Evolutionary conservation across 2,797 vertebrate genomes (phyloP).

Genomic region (Cichlasoma orientale): DNA sequence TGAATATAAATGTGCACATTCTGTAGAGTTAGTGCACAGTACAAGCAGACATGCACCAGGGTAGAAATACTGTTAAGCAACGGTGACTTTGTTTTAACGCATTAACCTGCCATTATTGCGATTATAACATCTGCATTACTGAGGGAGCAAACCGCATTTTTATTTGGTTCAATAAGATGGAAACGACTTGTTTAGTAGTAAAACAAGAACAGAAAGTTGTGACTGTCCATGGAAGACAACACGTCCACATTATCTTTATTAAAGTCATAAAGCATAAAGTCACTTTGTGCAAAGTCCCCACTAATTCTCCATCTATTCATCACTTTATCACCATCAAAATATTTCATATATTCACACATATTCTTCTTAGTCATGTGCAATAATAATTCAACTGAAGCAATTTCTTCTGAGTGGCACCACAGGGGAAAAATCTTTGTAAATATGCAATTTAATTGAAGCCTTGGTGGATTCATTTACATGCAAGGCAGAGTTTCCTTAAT

Average conservation of each 20-base stretch:
- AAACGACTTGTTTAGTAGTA: not conserved
- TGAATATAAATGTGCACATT: slow-evolving; percentile 67
- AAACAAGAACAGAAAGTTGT: not conserved
- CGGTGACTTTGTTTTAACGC: slow-evolving; percentile 5
- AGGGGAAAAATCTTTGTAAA: slow-evolving; percentile 24
- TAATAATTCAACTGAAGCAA: slow-evolving; percentile 20
- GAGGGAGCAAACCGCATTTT: slow-evolving; percentile 5
- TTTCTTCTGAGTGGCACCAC: slow-evolving; percentile 14
- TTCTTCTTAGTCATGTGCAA: slow-evolving; percentile 11
- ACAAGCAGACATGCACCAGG: slow-evolving; percentile 29
- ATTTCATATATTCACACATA: not conserved
- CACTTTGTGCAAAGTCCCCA: not conserved
- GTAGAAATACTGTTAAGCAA: slow-evolving; percentile 24
- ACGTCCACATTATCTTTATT: not conserved
- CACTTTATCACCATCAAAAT: not conserved
- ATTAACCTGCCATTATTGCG: slow-evolving; percentile 10
- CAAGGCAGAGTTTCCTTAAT: slow-evolving; percentile 20
- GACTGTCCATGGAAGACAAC: not conserved
- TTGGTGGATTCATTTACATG: slow-evolving; percentile 44
- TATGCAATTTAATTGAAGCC: slow-evolving; percentile 31
- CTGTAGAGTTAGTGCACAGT: slow-evolving; percentile 36
- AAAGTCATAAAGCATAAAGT: not conserved
- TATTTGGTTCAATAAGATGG: not conserved
- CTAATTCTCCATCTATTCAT: not conserved
- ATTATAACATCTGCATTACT: slow-evolving; percentile 8